Evolutionary conservation across 2,797 vertebrate genomes (phyloP).

Genomic region (Danio choprae): DNA sequence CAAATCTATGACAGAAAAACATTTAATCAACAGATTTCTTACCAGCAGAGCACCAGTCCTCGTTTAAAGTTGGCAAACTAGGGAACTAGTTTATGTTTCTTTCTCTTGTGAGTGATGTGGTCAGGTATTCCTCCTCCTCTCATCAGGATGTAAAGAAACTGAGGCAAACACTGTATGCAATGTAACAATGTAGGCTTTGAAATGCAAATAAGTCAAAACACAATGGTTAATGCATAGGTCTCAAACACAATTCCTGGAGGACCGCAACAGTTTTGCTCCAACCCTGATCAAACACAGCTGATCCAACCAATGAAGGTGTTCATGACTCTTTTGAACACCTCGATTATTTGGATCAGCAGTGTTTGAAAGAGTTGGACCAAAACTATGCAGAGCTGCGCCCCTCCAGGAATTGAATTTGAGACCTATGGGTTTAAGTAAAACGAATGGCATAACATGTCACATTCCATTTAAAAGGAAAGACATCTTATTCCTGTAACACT

Average conservation of each 20-base stretch:
- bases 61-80: not conserved
- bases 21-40: not conserved
- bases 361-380: too few species aligned
- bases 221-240: too few species aligned
- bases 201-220: slow-evolving; percentile 27
- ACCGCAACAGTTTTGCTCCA: too few species aligned
- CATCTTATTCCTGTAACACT: not conserved
- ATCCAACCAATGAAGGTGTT: too few species aligned
- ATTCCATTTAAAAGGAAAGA: not conserved
- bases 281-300: too few species aligned
- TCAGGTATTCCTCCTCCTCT: not conserved
- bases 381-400: too few species aligned
- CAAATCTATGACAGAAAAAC: not conserved
- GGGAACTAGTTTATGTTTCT: not conserved
- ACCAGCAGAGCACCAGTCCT: slow-evolving; percentile 13
- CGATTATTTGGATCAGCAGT: too few species aligned
- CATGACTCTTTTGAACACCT: too few species aligned
- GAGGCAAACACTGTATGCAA: not conserved
- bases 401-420: too few species aligned
- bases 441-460: not conserved
- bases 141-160: slow-evolving; percentile 3
- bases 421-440: slow-evolving; percentile 1
- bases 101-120: not conserved
- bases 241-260: too few species aligned
- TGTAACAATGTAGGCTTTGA: slow-evolving; percentile 44